Base-by-base conservation (phyloP, 1,140 invertebrate genomes). In the Neotoxoptera formosana region DNA sequence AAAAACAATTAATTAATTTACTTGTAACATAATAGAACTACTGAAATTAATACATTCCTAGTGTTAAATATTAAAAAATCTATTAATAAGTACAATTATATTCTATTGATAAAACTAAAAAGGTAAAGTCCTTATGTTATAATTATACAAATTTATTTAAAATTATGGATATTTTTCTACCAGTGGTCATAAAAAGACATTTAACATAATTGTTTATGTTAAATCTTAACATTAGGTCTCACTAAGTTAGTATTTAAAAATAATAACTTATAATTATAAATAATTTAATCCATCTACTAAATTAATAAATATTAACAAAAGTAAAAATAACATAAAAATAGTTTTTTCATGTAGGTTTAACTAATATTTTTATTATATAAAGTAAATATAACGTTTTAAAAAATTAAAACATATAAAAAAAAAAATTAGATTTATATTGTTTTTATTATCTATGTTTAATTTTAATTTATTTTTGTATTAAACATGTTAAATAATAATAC, bases 401-500 rank as follows among this genome's bases (percentile, higher is more conserved):
- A 7, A 48, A 53, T 23, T 53, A 89, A 53, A 17, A 53, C 6
- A 7, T 53, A 20, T 53, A 11, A 53, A 0, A 53, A 23, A 89
- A 51, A 41, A n/a, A 88, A 90, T 17, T 60, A 30, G 34, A 90
- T 23, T 45, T 90, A 60, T 30, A 41, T 90, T 60, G 23, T 41
- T 60, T 86, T 60, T 45, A 60, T 34, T 41, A 41, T 41, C 41
- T 90, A 90, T 60, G 14, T 60, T 60, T 60, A 90, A 60, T 60
- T 90, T 34, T 60, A 36, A 90, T 90, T 90, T 30, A 36, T 90
- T 90, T 90, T 25, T 90, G 25, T 45, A 60, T 90, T 90, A 90
- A 90, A 53, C 41, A 45, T 90, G 23, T 90, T 3, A 41, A 90
- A 1, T 56, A 89, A 36, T 36, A 53, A 56, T 56, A 89, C 56